phyloP scores from a whole-genome alignment of 2,888 invertebrate species.

The Lomographa bimaculata region DNA sequence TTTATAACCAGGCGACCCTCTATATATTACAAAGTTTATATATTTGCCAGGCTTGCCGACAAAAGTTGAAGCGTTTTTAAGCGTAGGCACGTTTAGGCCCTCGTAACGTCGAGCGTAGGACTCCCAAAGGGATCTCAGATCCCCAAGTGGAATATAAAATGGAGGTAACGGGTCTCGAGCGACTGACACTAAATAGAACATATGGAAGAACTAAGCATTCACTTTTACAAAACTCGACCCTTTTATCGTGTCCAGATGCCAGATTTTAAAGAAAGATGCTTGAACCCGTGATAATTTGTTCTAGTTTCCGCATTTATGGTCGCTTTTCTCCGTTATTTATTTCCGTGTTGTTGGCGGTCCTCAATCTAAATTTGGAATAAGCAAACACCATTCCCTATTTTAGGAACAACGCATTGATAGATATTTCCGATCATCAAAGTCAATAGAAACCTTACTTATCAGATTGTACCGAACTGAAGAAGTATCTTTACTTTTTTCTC shows the following conservation, averaged over 20 bases:
- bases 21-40: constrained; percentile 28
- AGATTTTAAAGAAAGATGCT: not conserved
- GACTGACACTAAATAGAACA: constrained; percentile 13
- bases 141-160: constrained; percentile 28
- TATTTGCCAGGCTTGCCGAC: constrained; percentile 20
- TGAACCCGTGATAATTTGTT: not conserved
- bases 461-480: too few relatives aligned
- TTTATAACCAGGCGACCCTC: constrained; percentile 17
- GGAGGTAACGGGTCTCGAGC: constrained; percentile 16
- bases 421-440: not conserved
- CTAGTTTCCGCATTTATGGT: constrained; percentile 3
- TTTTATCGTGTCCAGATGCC: constrained; percentile 2
- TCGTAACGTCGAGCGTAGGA: constrained; percentile 19
- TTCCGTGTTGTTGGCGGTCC: constrained; percentile 15
- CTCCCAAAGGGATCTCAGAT: constrained; percentile 24
- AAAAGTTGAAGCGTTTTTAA: constrained; percentile 28
- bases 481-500: too few relatives aligned
- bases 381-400: constrained; percentile 13
- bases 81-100: constrained; percentile 28
- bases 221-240: constrained; percentile 1
- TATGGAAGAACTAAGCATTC: too few relatives aligned
- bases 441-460: too few relatives aligned
- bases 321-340: too few relatives aligned
- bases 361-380: constrained; percentile 11
- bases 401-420: constrained; percentile 6